Evolutionary conservation across 2,888 invertebrate genomes (phyloP).

Genomic region (Dorcus parallelipipedus): DNA sequence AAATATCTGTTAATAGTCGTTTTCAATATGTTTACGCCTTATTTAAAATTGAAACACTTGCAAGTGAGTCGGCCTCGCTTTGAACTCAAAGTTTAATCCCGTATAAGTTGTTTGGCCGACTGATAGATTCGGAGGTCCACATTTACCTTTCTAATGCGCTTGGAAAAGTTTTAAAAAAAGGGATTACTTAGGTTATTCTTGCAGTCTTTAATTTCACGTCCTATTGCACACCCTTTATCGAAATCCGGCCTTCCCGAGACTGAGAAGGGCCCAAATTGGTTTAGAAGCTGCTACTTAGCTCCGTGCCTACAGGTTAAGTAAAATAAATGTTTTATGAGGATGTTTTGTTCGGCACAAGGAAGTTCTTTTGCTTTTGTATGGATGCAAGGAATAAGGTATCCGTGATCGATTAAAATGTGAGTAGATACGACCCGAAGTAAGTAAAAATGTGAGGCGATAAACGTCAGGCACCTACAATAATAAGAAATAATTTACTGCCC

Average conservation of each 20-base stretch:
- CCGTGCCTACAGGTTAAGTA: no score
- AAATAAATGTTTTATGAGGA: no score
- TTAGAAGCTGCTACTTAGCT: slow-evolving; percentile 7
- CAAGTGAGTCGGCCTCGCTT: no score
- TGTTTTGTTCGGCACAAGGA: no score
- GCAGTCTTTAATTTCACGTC: slow-evolving; percentile 31
- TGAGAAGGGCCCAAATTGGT: slow-evolving; percentile 12
- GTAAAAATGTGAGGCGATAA: no score
- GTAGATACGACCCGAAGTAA: no score
- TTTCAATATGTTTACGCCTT: slow-evolving; percentile 13
- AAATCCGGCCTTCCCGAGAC: slow-evolving; percentile 14
- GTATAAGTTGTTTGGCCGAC: slow-evolving; percentile 4
- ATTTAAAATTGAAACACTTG: slow-evolving; percentile 5
- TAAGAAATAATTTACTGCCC: no score
- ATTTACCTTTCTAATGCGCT: slow-evolving; percentile 27
- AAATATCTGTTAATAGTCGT: slow-evolving; percentile 1
- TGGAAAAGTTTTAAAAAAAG: slow-evolving; percentile 23
- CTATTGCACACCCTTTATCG: slow-evolving; percentile 29
- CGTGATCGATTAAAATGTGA: no score
- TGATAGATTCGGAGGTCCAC: slow-evolving; percentile 15
- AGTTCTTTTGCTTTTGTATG: no score
- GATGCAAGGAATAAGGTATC: no score
- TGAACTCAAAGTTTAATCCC: no score
- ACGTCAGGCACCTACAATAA: no score
- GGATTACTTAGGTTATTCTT: slow-evolving; percentile 30